Percentiles rank a stretch among this genome's conserved stretches.
phyloP scores from a whole-genome alignment of 2,797 vertebrate species.

The Semotilus atromaculatus region DNA sequence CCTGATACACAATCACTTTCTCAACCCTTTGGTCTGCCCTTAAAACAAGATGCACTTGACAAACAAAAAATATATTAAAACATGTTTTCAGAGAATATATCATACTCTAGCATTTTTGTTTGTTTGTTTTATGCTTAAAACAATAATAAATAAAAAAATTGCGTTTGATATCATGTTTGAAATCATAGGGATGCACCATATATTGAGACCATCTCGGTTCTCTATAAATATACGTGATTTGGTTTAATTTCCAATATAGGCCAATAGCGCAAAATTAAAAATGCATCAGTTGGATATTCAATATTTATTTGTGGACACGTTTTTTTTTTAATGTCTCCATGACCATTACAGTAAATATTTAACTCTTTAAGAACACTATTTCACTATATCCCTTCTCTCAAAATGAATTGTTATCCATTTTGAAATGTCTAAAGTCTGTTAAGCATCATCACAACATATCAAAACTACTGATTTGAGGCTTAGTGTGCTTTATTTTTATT shows the following conservation, averaged over 20 bases:
- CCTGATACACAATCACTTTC: background rate
- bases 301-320: background rate
- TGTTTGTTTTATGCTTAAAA: background rate
- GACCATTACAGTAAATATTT: background rate
- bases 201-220: background rate
- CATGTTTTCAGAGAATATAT: background rate
- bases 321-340: background rate
- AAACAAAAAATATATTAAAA: background rate
- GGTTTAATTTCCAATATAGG: background rate
- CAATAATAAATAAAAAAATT: no score
- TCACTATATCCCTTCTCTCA: background rate
- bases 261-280: background rate
- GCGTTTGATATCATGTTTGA: no score
- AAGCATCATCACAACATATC: no score
- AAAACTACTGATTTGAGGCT: background rate
- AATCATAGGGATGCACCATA: background rate
- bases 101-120: background rate
- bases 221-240: background rate
- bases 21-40: background rate
- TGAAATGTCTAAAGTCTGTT: background rate
- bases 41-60: background rate
- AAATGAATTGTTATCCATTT: background rate
- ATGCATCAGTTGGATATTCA: background rate
- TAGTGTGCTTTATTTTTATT: background rate
- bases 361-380: background rate